Evolutionary conservation across 2,113 vertebrate species (phyloP), one percentile per base, ranked within the genome.

Genomic region (Syngnathoides biaculeatus): DNA sequence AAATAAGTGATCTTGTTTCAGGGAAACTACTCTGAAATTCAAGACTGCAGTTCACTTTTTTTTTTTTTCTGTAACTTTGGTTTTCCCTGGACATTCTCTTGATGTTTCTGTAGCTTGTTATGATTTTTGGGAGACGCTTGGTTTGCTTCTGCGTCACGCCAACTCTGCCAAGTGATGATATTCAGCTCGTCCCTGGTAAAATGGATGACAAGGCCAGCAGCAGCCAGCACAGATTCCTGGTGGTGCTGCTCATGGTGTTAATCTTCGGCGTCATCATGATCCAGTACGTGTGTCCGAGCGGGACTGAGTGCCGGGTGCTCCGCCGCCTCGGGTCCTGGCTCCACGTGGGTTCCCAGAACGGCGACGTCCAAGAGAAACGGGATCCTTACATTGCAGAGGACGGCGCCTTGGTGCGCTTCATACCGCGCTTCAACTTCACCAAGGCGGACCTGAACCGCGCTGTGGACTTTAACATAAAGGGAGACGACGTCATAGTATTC

Each of bases 171-270:
- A 91, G 93, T 84, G 87, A 94, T 93, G 93, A 68, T 61, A 72
- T 78, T 87, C 67, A 80, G 73, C 72, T 62, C 75, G 30, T 73
- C 82, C 70, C 80, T 87, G 76, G 92, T 94, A 57, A 93, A 87
- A 98, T 97, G 95, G 95, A 97, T 96, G 96, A 96, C 68, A 95
- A 93, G 87, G 95, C 94, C 88, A 92, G 69, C 88, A 92, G 69
- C 75, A 65, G 90, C 80, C 94, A 93, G 84, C 90, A 94, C 85
- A 85, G 91, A 72, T 89, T 94, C 74, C 87, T 96, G 65, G 84
- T 95, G 88, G 93, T 91, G 77, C 88, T 97, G 90, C 88, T 95
- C 79, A 93, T 95, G 93, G 87, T 94, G 42, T 86, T 95, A 82
- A 92, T 97, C 67, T 98, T 98, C 69, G 94, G 93, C 12, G 93